Evolutionary conservation across 2,113 vertebrate genomes (phyloP).

Genomic region (Tragelaphus imberbis): DNA sequence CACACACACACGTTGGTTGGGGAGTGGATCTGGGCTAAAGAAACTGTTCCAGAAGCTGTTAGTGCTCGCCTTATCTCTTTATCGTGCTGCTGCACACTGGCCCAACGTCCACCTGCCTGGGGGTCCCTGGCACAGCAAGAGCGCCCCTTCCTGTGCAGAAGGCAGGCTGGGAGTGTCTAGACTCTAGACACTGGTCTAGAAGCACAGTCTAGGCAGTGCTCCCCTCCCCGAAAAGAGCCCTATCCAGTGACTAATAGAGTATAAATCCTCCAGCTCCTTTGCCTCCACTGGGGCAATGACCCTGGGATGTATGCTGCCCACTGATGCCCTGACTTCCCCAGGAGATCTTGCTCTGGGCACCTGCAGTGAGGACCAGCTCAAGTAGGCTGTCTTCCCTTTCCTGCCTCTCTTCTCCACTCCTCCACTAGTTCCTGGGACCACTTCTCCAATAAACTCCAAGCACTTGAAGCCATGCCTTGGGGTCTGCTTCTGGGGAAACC

Average conservation of each 20-base stretch:
- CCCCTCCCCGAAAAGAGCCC: not conserved
- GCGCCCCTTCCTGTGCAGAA: not conserved
- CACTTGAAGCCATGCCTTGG: not conserved
- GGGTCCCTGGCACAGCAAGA: not conserved
- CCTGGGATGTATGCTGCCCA: not conserved
- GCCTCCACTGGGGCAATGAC: not conserved
- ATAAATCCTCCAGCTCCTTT: not conserved
- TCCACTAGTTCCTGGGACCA: not conserved
- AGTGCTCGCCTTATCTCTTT: not conserved
- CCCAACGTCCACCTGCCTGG: not conserved
- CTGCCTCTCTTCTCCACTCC: not conserved
- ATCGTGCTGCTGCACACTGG: rapidly evolving
- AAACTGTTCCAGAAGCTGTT: not conserved
- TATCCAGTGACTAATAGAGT: not conserved
- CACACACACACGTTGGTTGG: not conserved
- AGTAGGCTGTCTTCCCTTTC: too few relatives aligned
- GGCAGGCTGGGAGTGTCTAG: not conserved
- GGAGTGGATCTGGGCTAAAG: not conserved
- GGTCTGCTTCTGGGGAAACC: not conserved
- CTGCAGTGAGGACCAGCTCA: rapidly evolving
- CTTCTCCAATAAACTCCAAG: not conserved
- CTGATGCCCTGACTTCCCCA: not conserved
- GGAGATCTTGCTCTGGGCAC: not conserved
- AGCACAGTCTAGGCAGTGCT: not conserved
- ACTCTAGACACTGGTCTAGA: not conserved